Conservation (phyloP, 2,888 invertebrate genomes). For the Brachypterus glaber region DNA sequence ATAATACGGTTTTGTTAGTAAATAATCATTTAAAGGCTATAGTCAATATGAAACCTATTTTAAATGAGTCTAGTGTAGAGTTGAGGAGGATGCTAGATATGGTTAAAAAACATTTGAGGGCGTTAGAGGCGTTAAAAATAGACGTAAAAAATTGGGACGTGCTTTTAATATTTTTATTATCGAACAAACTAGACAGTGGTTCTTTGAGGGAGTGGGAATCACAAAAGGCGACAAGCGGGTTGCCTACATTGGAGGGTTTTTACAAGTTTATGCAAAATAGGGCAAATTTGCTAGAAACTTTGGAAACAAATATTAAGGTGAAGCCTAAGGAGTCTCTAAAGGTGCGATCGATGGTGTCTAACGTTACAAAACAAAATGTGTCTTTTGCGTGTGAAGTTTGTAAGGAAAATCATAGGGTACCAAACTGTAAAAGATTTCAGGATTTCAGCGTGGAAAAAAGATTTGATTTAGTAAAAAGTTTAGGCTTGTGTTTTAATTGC, state of each 20-base stretch:
- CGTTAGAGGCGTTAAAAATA: not conserved
- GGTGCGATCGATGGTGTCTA: not conserved
- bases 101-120: not conserved
- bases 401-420: not conserved
- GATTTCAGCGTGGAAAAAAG: not conserved
- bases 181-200: not conserved
- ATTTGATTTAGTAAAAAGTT: not conserved
- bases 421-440: not conserved
- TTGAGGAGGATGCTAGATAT: constrained; percentile 17
- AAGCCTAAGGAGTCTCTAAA: not conserved
- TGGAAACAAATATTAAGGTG: not conserved
- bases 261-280: not conserved
- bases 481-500: constrained; percentile 3
- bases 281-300: constrained; percentile 1
- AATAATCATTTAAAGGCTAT: constrained; percentile 15
- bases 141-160: not conserved
- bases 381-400: not conserved
- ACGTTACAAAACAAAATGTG: not conserved
- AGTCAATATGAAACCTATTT: constrained; percentile 11
- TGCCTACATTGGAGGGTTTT: not conserved
- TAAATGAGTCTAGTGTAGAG: constrained; percentile 7
- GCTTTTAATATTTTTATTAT: constrained; percentile 1
- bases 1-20: not conserved
- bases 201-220: constrained; percentile 1
- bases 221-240: not conserved